Base-by-base conservation (phyloP, 2,888 invertebrate genomes). In the Zaprionus lineosus region DNA sequence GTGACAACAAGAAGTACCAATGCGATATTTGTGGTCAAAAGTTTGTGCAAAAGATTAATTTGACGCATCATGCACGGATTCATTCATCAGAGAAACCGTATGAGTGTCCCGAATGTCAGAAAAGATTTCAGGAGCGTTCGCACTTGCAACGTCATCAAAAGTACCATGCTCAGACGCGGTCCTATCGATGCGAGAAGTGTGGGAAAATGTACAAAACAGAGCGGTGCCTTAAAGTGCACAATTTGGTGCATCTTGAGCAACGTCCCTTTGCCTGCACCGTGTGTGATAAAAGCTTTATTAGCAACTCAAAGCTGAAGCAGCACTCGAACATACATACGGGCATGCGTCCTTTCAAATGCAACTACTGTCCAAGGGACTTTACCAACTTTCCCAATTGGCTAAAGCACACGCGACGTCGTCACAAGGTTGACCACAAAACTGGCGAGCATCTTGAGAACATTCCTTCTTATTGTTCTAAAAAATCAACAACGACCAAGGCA, bases 321-420 rank as follows among this genome's bases (percentile, higher is more conserved):
- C 92, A 93, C 78, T 91, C 91, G 53, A 92, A 93, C 70, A 91
- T 92, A 48, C 92, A 93, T 69, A 92, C 92, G 0, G 92, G 89
- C 2, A 91, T 91, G 77, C 87, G 92, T 3, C 92, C 92, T 0
- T 92, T 91, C 67, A 91, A 91, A 61, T 93, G 93, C 77, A 92
- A 92, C 68, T 92, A 91, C 76, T 92, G 92, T 74, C 91, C 92
- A 33, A 90, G 91, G 0, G 91, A 91, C 52, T 92, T 92, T 72
- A 92, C 92, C 7, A 92, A 92, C 74, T 92, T 92, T 74, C 92
- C 92, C 7, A 93, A 92, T 74, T 92, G 92, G 91, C 82, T 92
- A 34, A 93, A 92, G 74, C 93, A 93, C 62, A 92, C 91, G 0
- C 88, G 92, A 33, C 88, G 92, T 70, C 90, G 92, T 34, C 93